Evolutionary conservation across 2,113 vertebrate genomes (phyloP).

Genomic region (Tragelaphus strepsiceros): DNA sequence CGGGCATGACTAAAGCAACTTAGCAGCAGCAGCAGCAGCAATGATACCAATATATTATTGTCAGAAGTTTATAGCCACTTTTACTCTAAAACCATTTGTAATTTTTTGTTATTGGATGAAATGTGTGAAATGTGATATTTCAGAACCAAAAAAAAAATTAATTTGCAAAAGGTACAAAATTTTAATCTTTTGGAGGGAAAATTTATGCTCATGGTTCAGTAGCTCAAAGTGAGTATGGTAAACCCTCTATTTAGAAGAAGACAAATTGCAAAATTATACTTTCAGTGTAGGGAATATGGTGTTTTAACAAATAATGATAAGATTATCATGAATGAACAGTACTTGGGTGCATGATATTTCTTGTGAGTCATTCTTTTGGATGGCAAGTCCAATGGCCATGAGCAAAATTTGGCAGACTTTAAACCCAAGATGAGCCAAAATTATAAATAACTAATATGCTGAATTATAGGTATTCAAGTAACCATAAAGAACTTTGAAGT

Average conservation of each 20-base stretch:
- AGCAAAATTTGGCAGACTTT: neutral
- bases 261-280: neutral
- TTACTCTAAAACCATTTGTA: neutral
- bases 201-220: neutral
- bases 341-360: neutral
- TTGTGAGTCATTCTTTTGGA: neutral
- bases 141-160: neutral
- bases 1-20: neutral
- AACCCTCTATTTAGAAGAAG: neutral
- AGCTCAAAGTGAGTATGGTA: neutral
- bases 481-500: neutral
- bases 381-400: neutral
- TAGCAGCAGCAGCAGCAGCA: neutral
- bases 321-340: neutral
- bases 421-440: neutral
- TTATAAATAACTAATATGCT: constrained; percentile 9
- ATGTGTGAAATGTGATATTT: neutral
- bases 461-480: neutral
- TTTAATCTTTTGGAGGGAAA: neutral
- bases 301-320: neutral
- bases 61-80: neutral
- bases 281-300: neutral
- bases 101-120: neutral
- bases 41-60: neutral
- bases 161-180: neutral